These are phyloP conservation scores for Pseudomyrmex dendroicus DNA, from an alignment of 1,140 invertebrate species.

Conservation along the genomic window DNA sequence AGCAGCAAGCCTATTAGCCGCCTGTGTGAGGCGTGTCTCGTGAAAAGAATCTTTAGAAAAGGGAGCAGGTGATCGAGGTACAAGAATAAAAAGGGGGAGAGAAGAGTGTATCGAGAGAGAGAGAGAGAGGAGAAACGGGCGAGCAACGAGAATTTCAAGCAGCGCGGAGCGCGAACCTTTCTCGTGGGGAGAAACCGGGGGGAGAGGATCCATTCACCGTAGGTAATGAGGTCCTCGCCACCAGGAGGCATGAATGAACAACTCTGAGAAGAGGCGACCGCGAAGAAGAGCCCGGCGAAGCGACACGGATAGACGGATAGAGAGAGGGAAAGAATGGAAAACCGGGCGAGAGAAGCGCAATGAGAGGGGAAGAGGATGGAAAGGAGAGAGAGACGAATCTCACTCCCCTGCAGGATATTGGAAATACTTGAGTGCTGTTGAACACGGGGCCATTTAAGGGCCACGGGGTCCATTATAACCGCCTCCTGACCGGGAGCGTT, in stretches of 20 bases:
- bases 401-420: slow-evolving; percentile 82
- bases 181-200: slow-evolving; percentile 52
- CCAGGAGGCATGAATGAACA: slow-evolving; percentile 82
- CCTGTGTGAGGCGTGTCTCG: slow-evolving; percentile 7
- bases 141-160: slow-evolving; percentile 60
- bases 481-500: slow-evolving; percentile 76
- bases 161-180: slow-evolving; percentile 42
- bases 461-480: slow-evolving; percentile 80
- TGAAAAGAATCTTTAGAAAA: slow-evolving; percentile 47
- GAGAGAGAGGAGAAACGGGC: background rate
- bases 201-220: slow-evolving; percentile 78
- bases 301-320: slow-evolving; percentile 48
- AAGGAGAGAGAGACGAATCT: slow-evolving; percentile 72
- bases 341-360: slow-evolving; percentile 33
- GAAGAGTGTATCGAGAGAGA: slow-evolving; percentile 14
- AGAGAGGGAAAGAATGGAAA: slow-evolving; percentile 34
- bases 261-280: slow-evolving; percentile 70
- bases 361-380: slow-evolving; percentile 16
- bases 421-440: slow-evolving; percentile 83
- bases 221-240: slow-evolving; percentile 83
- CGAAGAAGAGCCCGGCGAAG: slow-evolving; percentile 45
- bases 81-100: slow-evolving; percentile 30
- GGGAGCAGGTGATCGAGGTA: slow-evolving; percentile 53
- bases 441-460: slow-evolving; percentile 82
- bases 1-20: slow-evolving; percentile 7